Percentiles rank a stretch among this genome's conserved stretches.
Evolutionary conservation across 2,888 invertebrate species (phyloP).

Genomic region (Boloria selene): DNA sequence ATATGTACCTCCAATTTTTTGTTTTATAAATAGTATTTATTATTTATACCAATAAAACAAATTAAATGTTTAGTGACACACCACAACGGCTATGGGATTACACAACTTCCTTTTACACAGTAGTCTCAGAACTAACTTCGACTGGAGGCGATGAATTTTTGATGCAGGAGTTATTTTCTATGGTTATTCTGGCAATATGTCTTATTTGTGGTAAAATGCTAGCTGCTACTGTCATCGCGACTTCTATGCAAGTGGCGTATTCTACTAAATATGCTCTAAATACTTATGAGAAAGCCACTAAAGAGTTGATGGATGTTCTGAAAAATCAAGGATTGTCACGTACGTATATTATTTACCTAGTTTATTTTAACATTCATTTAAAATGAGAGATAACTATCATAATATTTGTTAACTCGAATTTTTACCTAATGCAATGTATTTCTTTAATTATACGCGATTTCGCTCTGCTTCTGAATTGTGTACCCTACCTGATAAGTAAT

Average conservation of each 20-base stretch:
- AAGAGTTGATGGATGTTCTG: constrained; percentile 65
- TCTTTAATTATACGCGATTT: too few relatives aligned
- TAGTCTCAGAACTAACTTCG: constrained; percentile 60
- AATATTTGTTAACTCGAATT: too few relatives aligned
- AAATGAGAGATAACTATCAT: too few relatives aligned
- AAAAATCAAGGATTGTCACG: constrained; percentile 73
- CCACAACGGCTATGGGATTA: constrained; percentile 66
- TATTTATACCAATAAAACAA: background rate
- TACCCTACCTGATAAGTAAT: too few relatives aligned
- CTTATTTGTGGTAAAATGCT: constrained; percentile 70
- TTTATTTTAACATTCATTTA: background rate
- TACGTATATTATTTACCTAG: constrained; percentile 44
- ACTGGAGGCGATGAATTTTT: constrained; percentile 70
- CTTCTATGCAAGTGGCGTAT: constrained; percentile 66
- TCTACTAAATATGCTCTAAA: constrained; percentile 67
- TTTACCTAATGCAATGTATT: too few relatives aligned
- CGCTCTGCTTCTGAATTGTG: too few relatives aligned
- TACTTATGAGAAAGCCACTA: constrained; percentile 60
- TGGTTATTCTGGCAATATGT: constrained; percentile 57
- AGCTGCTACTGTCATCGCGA: constrained; percentile 66
- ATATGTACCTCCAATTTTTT: too few relatives aligned
- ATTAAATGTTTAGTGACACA: constrained; percentile 50
- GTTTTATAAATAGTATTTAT: too few relatives aligned
- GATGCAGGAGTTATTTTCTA: constrained; percentile 52
- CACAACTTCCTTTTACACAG: constrained; percentile 65